A percentile compares a stretch with the other conserved stretches of the same genome.
Conservation (phyloP, 1,140 invertebrate genomes). For the Neotoxoptera formosana region DNA sequence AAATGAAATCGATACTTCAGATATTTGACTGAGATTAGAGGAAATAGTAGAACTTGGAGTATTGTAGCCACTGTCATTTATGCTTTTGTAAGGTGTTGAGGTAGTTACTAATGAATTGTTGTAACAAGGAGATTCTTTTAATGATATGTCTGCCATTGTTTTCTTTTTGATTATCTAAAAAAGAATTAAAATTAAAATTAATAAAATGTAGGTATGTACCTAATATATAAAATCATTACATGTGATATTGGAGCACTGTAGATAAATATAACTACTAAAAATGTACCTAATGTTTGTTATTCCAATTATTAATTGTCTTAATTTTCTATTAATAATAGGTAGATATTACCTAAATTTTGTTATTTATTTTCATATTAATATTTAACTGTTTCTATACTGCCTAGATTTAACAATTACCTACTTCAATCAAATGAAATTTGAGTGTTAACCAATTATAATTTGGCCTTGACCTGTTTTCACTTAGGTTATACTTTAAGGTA, state of each 20-base stretch:
- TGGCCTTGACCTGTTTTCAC: not conserved
- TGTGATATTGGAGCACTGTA: not conserved
- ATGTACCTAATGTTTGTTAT: not conserved
- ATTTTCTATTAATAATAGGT: not conserved
- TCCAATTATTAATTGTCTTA: not conserved
- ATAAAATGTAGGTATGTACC: not conserved
- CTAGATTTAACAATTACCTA: accelerated
- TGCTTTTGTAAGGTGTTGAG: constrained; percentile 57
- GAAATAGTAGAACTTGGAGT: constrained; percentile 35
- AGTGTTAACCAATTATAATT: not conserved
- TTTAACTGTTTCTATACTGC: not conserved
- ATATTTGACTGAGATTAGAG: constrained; percentile 31
- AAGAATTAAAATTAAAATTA: not conserved
- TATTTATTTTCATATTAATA: not conserved
- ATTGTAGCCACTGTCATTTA: constrained; percentile 59
- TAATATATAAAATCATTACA: not conserved
- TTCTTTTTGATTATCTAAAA: constrained; percentile 34
- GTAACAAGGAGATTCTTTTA: constrained; percentile 34
- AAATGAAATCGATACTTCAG: constrained; percentile 37
- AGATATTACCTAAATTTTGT: not conserved
- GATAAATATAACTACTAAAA: not conserved
- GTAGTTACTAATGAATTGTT: constrained; percentile 31
- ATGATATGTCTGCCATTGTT: constrained; percentile 41
- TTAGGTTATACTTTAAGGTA: not conserved
- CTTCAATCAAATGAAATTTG: not conserved